Conservation (phyloP, 2,113 vertebrate genomes). For the Pteronura brasiliensis region DNA sequence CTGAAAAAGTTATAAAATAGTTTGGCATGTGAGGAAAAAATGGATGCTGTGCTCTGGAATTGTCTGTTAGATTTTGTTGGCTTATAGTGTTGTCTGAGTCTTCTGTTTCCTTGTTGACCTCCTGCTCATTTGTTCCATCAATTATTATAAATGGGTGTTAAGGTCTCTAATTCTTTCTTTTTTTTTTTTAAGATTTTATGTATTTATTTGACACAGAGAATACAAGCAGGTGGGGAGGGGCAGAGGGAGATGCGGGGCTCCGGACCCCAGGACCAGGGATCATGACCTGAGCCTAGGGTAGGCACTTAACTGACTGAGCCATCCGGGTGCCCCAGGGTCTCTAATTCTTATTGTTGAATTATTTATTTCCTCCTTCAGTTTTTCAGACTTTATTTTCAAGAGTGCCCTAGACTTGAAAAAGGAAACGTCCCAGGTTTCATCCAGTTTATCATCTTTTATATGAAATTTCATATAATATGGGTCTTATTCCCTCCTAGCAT, state of each 20-base stretch:
- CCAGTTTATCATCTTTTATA: neutral
- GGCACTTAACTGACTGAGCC: too few relatives aligned
- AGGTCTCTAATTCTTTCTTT: neutral
- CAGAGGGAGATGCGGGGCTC: too few relatives aligned
- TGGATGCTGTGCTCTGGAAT: neutral
- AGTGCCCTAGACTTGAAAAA: neutral
- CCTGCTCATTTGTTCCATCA: neutral
- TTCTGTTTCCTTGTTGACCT: neutral
- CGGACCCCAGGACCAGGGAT: too few relatives aligned
- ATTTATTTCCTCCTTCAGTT: neutral
- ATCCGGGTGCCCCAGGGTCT: neutral
- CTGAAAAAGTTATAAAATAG: neutral
- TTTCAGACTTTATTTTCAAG: neutral
- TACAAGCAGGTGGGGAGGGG: too few relatives aligned
- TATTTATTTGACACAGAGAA: neutral
- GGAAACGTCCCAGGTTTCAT: neutral
- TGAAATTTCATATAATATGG: neutral
- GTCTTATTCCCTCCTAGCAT: neutral
- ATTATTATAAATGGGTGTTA: neutral
- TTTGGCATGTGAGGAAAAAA: neutral
- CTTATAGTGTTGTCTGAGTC: neutral
- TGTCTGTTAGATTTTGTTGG: neutral
- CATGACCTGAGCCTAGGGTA: too few relatives aligned
- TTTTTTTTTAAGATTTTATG: neutral
- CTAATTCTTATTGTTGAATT: neutral